Conservation (phyloP, 2,797 vertebrate genomes). For the Typhlichthys subterraneus region DNA sequence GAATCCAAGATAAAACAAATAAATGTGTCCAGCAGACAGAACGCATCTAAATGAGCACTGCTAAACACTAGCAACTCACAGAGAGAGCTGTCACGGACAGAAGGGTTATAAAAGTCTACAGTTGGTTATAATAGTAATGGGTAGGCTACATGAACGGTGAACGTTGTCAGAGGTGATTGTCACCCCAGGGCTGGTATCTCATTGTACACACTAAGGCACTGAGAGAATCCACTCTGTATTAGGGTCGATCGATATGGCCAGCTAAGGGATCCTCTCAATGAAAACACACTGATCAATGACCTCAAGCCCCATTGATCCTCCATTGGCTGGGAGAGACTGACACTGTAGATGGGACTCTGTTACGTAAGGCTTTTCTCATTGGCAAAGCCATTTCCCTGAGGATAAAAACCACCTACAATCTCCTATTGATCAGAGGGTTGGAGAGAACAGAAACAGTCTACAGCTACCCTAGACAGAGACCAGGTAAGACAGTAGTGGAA, state of each 20-base stretch:
- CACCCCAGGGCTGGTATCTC: constrained; percentile 40
- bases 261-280: constrained; percentile 60
- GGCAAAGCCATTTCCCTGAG: constrained; percentile 43
- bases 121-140: too few species aligned
- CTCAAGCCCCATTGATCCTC: constrained; percentile 49
- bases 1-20: constrained; percentile 14
- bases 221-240: constrained; percentile 63
- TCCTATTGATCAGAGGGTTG: constrained; percentile 61
- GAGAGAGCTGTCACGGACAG: constrained; percentile 12
- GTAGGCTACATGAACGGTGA: not conserved
- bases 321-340: constrained; percentile 34
- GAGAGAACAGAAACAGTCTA: constrained; percentile 43
- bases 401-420: constrained; percentile 66
- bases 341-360: constrained; percentile 33
- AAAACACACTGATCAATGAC: constrained; percentile 74
- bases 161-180: constrained; percentile 32
- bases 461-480: constrained; percentile 53
- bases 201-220: constrained; percentile 34
- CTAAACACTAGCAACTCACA: constrained; percentile 11
- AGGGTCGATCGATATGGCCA: constrained; percentile 52
- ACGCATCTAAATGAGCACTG: constrained; percentile 14
- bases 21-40: not conserved
- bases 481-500: constrained; percentile 65
- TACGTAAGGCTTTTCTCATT: constrained; percentile 36
- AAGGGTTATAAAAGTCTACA: constrained; percentile 18